phyloP scores from a whole-genome alignment of 2,113 vertebrate species.

The Leiothrix lutea region DNA sequence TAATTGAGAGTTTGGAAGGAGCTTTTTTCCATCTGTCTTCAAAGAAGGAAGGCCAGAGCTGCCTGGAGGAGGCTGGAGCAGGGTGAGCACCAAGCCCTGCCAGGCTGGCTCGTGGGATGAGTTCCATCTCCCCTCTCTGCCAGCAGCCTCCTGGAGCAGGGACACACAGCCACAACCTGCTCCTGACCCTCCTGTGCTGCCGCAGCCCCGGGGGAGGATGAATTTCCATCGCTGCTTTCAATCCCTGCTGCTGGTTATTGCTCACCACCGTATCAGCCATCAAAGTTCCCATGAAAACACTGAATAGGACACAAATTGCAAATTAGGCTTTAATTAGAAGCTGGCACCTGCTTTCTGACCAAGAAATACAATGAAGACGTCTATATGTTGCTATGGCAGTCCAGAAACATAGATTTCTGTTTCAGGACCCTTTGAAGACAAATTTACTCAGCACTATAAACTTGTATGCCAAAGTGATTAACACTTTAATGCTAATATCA shows the following conservation, averaged over 20 bases:
- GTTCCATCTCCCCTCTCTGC: background rate
- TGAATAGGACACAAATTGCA: slow-evolving; percentile 55
- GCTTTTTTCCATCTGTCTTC: background rate
- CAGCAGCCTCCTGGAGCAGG: background rate
- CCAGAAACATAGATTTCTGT: slow-evolving; percentile 30
- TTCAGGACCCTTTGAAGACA: slow-evolving; percentile 47
- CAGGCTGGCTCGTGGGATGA: background rate
- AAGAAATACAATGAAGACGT: slow-evolving; percentile 52
- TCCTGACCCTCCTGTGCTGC: background rate
- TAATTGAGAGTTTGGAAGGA: background rate
- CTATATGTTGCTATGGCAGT: slow-evolving; percentile 48
- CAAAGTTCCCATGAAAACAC: slow-evolving; percentile 41
- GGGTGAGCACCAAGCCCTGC: accelerated
- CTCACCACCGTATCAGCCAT: background rate
- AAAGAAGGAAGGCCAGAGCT: background rate
- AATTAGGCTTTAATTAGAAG: slow-evolving; percentile 69
- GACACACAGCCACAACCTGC: background rate
- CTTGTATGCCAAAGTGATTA: slow-evolving; percentile 51
- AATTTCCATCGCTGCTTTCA: background rate
- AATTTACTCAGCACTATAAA: slow-evolving; percentile 54
- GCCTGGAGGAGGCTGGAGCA: background rate
- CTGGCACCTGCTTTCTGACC: slow-evolving; percentile 58
- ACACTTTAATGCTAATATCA: slow-evolving; percentile 65
- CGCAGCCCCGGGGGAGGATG: slow-evolving; percentile 11
- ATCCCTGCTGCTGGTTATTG: background rate